phyloP scores from a whole-genome alignment of 2,888 invertebrate genomes.

The Conops quadrifasciatus region DNA sequence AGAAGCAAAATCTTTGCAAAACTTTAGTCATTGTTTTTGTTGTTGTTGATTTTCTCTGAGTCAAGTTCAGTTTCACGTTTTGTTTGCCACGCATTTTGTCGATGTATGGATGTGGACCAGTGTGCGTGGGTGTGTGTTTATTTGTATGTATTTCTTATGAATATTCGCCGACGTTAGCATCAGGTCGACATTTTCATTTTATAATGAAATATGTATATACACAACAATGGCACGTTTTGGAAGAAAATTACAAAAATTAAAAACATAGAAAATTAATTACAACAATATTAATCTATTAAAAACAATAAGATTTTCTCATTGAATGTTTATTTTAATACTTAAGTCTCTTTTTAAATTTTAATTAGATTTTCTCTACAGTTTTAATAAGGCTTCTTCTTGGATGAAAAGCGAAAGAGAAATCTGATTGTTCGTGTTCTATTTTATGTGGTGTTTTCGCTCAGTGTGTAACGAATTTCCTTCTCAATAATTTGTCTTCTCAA shows the following conservation, averaged over 20 bases:
- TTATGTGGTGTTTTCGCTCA: too few relatives aligned
- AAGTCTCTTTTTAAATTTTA: too few relatives aligned
- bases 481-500: not conserved
- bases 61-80: slow-evolving; percentile 61
- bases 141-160: slow-evolving; percentile 45
- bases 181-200: slow-evolving; percentile 53
- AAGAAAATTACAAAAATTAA: not conserved
- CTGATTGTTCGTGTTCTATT: too few relatives aligned
- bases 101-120: slow-evolving; percentile 13
- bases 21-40: not conserved
- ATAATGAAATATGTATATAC: slow-evolving; percentile 49
- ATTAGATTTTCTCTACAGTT: too few relatives aligned
- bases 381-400: too few relatives aligned
- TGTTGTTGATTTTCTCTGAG: slow-evolving; percentile 43
- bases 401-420: too few relatives aligned
- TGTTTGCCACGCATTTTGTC: slow-evolving; percentile 50
- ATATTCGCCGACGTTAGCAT: slow-evolving; percentile 43
- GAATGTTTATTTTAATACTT: too few relatives aligned
- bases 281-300: too few relatives aligned
- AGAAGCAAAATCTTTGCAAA: slow-evolving; percentile 9
- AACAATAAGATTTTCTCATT: too few relatives aligned
- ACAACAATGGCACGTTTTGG: not conserved
- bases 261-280: too few relatives aligned
- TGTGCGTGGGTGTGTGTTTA: slow-evolving; percentile 38
- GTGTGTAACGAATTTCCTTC: too few relatives aligned